phyloP scores from a whole-genome alignment of 2,797 vertebrate genomes.

The Pipistrellus pipistrellus region DNA sequence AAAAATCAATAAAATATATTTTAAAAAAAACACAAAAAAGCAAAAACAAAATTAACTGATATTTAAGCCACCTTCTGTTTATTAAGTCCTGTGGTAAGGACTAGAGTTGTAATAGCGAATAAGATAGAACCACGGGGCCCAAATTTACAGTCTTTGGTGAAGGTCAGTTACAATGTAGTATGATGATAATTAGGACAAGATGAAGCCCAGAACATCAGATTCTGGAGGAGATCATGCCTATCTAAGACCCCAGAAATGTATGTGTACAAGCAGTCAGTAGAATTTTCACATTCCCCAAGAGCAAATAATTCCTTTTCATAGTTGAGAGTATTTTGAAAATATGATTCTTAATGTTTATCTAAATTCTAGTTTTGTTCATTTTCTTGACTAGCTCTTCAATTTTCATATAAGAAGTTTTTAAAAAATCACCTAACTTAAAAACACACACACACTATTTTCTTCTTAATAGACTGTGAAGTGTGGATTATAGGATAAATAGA shows the following conservation, averaged over 20 bases:
- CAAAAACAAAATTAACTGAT: background rate
- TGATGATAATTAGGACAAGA: background rate
- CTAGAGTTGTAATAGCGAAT: slow-evolving; percentile 10
- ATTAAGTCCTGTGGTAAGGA: background rate
- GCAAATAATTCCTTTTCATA: background rate
- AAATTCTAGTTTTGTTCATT: slow-evolving; percentile 57
- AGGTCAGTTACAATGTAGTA: background rate
- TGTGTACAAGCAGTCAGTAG: background rate
- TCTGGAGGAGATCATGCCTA: background rate
- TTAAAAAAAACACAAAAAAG: too few species aligned
- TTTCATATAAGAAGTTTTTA: slow-evolving; percentile 28
- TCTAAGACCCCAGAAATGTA: background rate
- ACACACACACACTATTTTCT: background rate
- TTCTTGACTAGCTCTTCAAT: slow-evolving; percentile 14
- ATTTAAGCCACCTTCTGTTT: background rate
- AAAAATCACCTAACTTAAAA: slow-evolving; percentile 26
- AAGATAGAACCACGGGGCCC: background rate
- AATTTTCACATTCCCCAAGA: slow-evolving; percentile 47
- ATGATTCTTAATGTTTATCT: slow-evolving; percentile 27
- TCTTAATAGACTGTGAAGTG: slow-evolving; percentile 24
- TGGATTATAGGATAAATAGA: background rate
- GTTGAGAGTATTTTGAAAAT: slow-evolving; percentile 49
- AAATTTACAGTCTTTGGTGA: background rate
- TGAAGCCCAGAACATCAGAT: background rate
- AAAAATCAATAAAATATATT: too few species aligned